Evolutionary conservation across 1,140 invertebrate genomes (phyloP), one percentile per base, ranked within the genome.

Genomic region (Hesperophylax magnus): DNA sequence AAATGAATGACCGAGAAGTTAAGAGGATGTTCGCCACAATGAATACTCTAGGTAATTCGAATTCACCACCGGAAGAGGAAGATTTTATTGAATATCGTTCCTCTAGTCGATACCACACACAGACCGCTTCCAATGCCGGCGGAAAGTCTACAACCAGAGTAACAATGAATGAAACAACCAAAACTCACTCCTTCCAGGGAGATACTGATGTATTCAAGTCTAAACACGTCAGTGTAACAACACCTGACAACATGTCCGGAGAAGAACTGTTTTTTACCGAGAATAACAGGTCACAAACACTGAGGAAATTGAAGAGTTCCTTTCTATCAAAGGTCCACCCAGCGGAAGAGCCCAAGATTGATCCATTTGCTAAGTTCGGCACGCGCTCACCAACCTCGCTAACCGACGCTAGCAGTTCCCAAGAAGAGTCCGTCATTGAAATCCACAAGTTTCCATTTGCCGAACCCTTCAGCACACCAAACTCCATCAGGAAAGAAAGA

Each of bases 401-500:
- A 3, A 88, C 88, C 0, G 84, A 20, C 4, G 71, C 53, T 17
- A 72, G 78, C 54, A 76, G 34, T 20, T 22, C 8, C 58, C 71
- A 65, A 74, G 34, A 63, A 76, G 69, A 76, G 54, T 80, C 78
- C 6, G 22, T 65, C 5, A 80, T 80, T 14, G 69, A 65, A 56
- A 85, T 90, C 77, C 88, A 87, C 81, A 90, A 90, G 84, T 89
- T 89, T 79, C 88, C 89, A 67, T 89, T 90, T 78, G 89, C 88
- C 22, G 89, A 90, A 78, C 89, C 88, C 20, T 89, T 88, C 74
- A 84, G 86, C 3, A 87, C 88, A 15, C 89, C 89, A 47, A 65
- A 80, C 56, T 80, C 78, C 14, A 80, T 80, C 17, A 24, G 60
- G 9, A 80, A 74, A 65, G 78, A 80, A 39, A 34, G 75, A 18